These are phyloP conservation scores for Folsomia candida DNA, from an alignment of 2,888 invertebrate genomes.

Conservation along the genomic window DNA sequence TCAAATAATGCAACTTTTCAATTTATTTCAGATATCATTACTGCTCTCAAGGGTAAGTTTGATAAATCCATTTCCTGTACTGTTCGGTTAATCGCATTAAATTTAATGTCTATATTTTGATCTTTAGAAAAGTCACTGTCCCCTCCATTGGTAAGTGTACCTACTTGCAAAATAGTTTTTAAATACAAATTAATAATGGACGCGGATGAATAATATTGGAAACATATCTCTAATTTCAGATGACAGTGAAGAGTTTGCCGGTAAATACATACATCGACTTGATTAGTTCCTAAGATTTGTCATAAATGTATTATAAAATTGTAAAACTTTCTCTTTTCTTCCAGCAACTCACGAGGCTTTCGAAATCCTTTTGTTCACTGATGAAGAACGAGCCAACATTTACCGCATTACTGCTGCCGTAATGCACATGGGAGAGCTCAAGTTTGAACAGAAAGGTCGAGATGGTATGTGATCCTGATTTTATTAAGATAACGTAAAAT, in stretches of 20 bases:
- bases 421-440: conserved; percentile 57
- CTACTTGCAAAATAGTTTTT: too few relatives aligned
- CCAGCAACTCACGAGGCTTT: conserved; percentile 59
- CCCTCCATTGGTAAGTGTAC: conserved; percentile 66
- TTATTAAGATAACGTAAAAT: too few relatives aligned
- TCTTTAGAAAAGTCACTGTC: conserved; percentile 16
- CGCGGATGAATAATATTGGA: too few relatives aligned
- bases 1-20: too few relatives aligned
- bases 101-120: too few relatives aligned
- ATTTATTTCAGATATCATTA: too few relatives aligned
- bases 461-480: conserved; percentile 59
- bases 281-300: conserved; percentile 49
- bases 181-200: too few relatives aligned
- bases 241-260: conserved; percentile 85
- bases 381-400: conserved; percentile 58
- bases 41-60: conserved; percentile 96
- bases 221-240: too few relatives aligned
- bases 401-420: conserved; percentile 45
- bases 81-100: too few relatives aligned
- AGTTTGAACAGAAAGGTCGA: conserved; percentile 64
- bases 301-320: conserved; percentile 53
- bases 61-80: conserved; percentile 89
- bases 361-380: conserved; percentile 61
- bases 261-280: conserved; percentile 78
- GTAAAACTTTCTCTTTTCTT: conserved; percentile 55